These are phyloP conservation scores for Phenganax subtilis DNA, from an alignment of 92 coral and sea anemone genomes.

Conservation along the genomic window DNA sequence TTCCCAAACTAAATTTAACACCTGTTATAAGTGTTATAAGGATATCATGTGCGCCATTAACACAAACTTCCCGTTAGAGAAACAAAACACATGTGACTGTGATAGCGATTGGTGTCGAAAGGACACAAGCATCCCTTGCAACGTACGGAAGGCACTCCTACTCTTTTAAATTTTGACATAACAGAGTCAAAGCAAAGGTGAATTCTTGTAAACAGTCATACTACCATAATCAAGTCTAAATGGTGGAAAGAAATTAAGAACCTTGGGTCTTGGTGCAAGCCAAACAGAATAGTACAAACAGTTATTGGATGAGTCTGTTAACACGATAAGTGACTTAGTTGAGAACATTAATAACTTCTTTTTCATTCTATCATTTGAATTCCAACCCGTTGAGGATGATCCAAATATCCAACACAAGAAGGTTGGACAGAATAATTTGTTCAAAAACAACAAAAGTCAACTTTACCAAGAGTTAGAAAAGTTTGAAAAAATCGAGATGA, in stretches of 20 bases:
- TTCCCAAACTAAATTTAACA: constrained; percentile 3
- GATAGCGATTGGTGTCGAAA: constrained; percentile 39
- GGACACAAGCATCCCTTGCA: constrained; percentile 39
- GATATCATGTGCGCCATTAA: constrained; percentile 39
- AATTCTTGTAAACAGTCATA: not conserved
- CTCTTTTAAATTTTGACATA: constrained; percentile 26
- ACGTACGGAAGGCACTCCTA: constrained; percentile 44
- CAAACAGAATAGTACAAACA: constrained; percentile 6
- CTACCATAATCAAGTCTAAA: constrained; percentile 6
- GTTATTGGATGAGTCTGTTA: not conserved
- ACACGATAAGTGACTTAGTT: not conserved
- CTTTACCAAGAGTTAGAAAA: too few species aligned
- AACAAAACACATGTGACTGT: constrained; percentile 22
- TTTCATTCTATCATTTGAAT: not conserved
- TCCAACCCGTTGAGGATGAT: constrained; percentile 8
- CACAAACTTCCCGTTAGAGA: constrained; percentile 40
- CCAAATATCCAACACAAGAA: not conserved
- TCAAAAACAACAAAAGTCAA: too few species aligned
- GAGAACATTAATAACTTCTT: constrained; percentile 16
- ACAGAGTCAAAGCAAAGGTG: constrained; percentile 20
- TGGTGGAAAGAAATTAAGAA: constrained; percentile 42
- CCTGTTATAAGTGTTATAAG: not conserved
- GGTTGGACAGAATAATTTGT: too few species aligned
- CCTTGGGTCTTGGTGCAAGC: not conserved
- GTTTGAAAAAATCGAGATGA: too few species aligned